phyloP scores from a whole-genome alignment of 1,140 invertebrate species.

The Megalonaias nervosa region DNA sequence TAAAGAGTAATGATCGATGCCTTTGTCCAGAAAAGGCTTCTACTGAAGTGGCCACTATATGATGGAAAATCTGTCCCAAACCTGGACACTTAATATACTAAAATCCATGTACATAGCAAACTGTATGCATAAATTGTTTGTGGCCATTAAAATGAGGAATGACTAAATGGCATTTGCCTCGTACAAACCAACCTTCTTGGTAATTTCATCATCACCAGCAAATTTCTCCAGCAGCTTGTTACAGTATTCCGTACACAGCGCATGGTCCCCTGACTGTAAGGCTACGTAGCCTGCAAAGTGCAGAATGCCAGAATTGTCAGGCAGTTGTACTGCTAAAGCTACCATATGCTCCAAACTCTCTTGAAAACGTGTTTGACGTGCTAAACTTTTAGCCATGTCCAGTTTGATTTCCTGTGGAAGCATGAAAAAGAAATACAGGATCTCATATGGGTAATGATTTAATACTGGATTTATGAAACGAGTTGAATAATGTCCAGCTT shows the following conservation, averaged over 20 bases:
- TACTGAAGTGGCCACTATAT: too few relatives aligned
- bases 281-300: slow-evolving; percentile 12
- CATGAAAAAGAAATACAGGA: neutral
- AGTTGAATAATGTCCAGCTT: too few relatives aligned
- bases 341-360: neutral
- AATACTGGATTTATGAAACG: too few relatives aligned
- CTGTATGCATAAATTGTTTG: too few relatives aligned
- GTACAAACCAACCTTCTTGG: too few relatives aligned
- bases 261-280: neutral
- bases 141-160: too few relatives aligned
- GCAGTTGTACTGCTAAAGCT: neutral
- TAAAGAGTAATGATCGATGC: too few relatives aligned
- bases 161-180: too few relatives aligned
- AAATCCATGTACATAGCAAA: too few relatives aligned
- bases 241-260: slow-evolving; percentile 8
- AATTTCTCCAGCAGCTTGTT: slow-evolving; percentile 7
- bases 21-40: too few relatives aligned
- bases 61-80: too few relatives aligned
- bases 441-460: neutral
- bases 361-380: neutral
- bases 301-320: slow-evolving; percentile 7
- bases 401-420: slow-evolving; percentile 16
- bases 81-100: too few relatives aligned
- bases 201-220: slow-evolving; percentile 2
- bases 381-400: slow-evolving; percentile 17